Conservation (phyloP, 2,888 invertebrate species). For the Hesperia comma region DNA sequence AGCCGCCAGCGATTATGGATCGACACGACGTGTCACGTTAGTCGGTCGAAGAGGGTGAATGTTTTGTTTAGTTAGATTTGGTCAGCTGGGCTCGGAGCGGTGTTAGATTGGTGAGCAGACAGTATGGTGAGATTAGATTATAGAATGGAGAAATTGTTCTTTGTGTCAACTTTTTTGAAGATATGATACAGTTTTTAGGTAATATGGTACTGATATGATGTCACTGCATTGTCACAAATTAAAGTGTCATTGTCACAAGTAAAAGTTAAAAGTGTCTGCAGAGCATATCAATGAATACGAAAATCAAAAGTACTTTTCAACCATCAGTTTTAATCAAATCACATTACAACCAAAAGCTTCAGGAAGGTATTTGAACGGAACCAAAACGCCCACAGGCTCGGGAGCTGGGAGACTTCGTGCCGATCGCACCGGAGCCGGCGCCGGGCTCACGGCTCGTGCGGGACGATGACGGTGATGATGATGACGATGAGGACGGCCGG, state of each 20-base stretch:
- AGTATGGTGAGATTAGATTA: conserved; percentile 1
- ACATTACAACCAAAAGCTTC: no score
- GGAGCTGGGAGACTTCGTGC: conserved; percentile 83
- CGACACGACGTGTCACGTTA: no score
- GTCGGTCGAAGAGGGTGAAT: neutral
- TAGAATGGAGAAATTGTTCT: neutral
- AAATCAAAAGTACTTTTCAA: no score
- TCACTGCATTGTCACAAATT: no score
- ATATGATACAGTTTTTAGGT: no score
- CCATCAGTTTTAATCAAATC: no score
- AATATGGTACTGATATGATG: no score
- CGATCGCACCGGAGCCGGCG: conserved; percentile 58
- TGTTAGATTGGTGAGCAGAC: neutral
- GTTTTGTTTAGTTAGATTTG: conserved; percentile 11
- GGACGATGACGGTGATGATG: conserved; percentile 93
- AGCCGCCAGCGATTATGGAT: conserved; percentile 48
- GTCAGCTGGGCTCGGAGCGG: neutral
- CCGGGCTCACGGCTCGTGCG: conserved; percentile 87
- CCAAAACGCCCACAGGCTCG: conserved; percentile 63
- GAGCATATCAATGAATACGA: no score
- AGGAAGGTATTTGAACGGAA: neutral
- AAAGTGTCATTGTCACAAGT: no score
- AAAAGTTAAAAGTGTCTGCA: no score
- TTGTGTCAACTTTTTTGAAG: no score
- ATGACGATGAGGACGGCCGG: conserved; percentile 90